Evolutionary conservation across 2,888 invertebrate species (phyloP), one percentile per base, ranked within the genome.

Genomic region (Lasioglossum leucozonium): DNA sequence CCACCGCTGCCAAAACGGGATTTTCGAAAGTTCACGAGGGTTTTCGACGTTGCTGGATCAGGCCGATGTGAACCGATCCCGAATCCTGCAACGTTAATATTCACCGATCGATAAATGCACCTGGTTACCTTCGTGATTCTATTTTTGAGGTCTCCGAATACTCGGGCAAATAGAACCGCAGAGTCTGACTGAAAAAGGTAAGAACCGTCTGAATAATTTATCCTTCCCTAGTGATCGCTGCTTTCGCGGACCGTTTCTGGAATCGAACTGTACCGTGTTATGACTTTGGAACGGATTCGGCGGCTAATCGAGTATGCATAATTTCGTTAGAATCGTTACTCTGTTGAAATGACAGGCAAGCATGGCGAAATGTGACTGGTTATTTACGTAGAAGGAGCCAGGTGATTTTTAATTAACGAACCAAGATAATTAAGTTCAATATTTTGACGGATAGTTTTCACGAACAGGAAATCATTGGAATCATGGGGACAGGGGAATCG

Each of bases 21-120:
- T 81, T 78, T 72, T 47, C 72, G 47, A n/a, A 65, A 78, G 77
- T 78, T 78, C 78, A 8, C 44, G 44, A 22, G 22, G 40, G 44
- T 62, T 67, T 67, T 47, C 69, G 40, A n/a, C 40, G 69, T 75
- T 40, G 58, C 22, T 22, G 26, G 13, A 22, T 22, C 42, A 4
- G 30, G 22, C 6, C 22, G 30, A 44, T 18, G 26, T 30, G 42
- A 26, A 26, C 10, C n/a, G 55, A 4, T 55, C n/a, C 55, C 30
- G 75, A 34, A 18, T 22, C 16, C n/a, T 69, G 37, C 40, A n/a
- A 4, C 40, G 22, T n/a, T 69, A 40, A 40, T 69, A 69, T 69
- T 40, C 69, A 11, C 40, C 69, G 69, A 40, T 69, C 69, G 13
- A 69, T 69, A 5, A n/a, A n/a, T 65, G 13, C 37, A 4, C 22